Percentiles rank a stretch among this genome's conserved stretches.
These are phyloP conservation scores for Tapirus indicus DNA, from an alignment of 2,797 vertebrate genomes.

Conservation along the genomic window DNA sequence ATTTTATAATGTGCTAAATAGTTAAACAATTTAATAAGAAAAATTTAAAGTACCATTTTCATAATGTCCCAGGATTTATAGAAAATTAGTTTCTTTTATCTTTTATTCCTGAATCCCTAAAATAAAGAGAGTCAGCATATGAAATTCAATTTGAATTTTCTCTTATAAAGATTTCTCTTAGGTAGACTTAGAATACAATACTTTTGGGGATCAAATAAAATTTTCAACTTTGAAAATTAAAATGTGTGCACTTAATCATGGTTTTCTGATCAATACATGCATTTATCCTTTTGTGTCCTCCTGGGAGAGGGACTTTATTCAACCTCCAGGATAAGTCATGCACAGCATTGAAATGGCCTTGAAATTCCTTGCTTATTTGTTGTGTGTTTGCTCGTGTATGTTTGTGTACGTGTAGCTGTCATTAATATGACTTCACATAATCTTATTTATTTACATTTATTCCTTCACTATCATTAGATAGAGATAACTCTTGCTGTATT, in stretches of 20 bases:
- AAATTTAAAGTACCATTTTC: slow-evolving; percentile 71
- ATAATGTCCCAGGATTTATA: slow-evolving; percentile 74
- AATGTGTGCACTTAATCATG: neutral
- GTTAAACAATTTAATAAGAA: slow-evolving; percentile 77
- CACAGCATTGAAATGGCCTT: neutral
- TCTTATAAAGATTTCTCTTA: slow-evolving; percentile 9
- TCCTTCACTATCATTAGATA: neutral
- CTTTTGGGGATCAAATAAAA: neutral
- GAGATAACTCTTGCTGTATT: slow-evolving; percentile 12
- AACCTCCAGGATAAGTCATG: neutral
- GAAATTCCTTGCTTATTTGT: neutral
- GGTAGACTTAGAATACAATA: slow-evolving; percentile 31
- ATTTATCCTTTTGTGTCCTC: neutral
- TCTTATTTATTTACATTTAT: slow-evolving; percentile 32
- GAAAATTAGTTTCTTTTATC: slow-evolving; percentile 78
- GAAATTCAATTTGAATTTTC: slow-evolving; percentile 59
- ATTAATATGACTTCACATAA: neutral
- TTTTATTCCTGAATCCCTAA: slow-evolving; percentile 61
- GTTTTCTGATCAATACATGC: neutral
- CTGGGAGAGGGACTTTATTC: neutral
- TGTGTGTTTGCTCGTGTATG: neutral
- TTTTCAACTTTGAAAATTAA: slow-evolving; percentile 56
- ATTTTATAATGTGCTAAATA: slow-evolving; percentile 73
- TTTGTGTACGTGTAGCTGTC: neutral
- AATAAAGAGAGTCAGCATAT: slow-evolving; percentile 43